Conservation (phyloP, 2,113 vertebrate species). For the Prochilodus magdalenae region DNA sequence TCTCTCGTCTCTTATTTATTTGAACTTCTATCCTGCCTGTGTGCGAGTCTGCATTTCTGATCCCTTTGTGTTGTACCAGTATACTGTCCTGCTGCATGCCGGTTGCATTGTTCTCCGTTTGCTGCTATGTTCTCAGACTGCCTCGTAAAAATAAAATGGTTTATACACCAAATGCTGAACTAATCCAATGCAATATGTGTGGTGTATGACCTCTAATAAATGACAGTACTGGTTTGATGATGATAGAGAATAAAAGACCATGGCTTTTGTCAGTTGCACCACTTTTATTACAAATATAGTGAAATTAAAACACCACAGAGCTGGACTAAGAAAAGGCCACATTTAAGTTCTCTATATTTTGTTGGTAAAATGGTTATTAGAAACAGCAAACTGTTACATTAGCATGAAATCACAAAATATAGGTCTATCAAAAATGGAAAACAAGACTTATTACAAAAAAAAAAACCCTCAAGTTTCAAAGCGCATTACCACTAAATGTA, state of each 20-base stretch:
- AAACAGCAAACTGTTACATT: slow-evolving; percentile 74
- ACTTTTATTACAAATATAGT: slow-evolving; percentile 82
- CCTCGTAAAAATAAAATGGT: slow-evolving; percentile 4
- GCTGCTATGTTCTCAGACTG: background rate
- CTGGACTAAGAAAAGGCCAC: slow-evolving; percentile 67
- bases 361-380: slow-evolving; percentile 62
- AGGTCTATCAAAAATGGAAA: slow-evolving; percentile 64
- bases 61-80: background rate
- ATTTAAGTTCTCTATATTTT: slow-evolving; percentile 51
- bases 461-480: slow-evolving; percentile 73
- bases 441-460: slow-evolving; percentile 56
- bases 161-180: background rate
- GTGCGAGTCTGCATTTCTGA: background rate
- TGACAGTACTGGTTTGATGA: background rate
- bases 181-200: background rate
- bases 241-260: slow-evolving; percentile 4
- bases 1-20: slow-evolving; percentile 76
- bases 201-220: background rate
- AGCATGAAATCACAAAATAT: slow-evolving; percentile 66
- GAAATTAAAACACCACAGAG: slow-evolving; percentile 76
- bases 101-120: background rate
- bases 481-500: slow-evolving; percentile 61
- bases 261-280: slow-evolving; percentile 61
- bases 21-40: slow-evolving; percentile 1
- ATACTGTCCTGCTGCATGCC: background rate